Evolutionary conservation across 2,888 invertebrate genomes (phyloP).

Genomic region (Heliconius cydno): DNA sequence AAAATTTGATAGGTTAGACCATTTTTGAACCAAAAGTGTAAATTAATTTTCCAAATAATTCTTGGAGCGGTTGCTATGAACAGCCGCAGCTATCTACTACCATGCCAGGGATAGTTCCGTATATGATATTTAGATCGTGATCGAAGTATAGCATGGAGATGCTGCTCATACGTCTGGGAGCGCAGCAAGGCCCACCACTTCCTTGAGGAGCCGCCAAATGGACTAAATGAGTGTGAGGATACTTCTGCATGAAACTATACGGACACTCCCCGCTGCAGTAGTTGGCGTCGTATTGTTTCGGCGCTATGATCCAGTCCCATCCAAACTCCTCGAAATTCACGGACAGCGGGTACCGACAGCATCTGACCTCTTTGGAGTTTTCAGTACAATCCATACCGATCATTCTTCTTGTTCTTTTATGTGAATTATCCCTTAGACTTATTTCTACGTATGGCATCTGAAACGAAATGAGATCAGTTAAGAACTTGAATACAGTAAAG

Average conservation of each 20-base stretch:
- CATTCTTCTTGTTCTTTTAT: conserved; percentile 89
- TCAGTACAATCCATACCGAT: conserved; percentile 93
- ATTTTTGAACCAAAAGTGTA: conserved; percentile 25
- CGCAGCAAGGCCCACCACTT: conserved; percentile 95
- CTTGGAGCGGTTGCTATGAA: conserved; percentile 82
- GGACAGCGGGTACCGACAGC: conserved; percentile 96
- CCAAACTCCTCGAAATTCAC: conserved; percentile 98
- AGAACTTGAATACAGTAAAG: neutral
- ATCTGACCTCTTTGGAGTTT: conserved; percentile 90
- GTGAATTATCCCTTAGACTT: conserved; percentile 77
- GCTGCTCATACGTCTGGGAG: conserved; percentile 93
- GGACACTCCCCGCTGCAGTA: conserved; percentile 98
- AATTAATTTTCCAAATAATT: conserved; percentile 18
- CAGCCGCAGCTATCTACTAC: conserved; percentile 97
- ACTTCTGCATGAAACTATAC: conserved; percentile 92
- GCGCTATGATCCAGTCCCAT: conserved; percentile 99
- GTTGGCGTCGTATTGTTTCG: conserved; percentile 96
- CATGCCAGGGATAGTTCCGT: conserved; percentile 95
- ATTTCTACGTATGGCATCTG: conserved; percentile 82
- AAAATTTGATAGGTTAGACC: conserved; percentile 12
- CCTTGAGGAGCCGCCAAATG: conserved; percentile 90
- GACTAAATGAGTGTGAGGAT: conserved; percentile 94
- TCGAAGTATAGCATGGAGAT: conserved; percentile 97
- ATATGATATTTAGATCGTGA: conserved; percentile 92
- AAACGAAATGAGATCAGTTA: conserved; percentile 49